Conservation (phyloP, 2,888 invertebrate genomes). For the Eupithecia abbreviata region DNA sequence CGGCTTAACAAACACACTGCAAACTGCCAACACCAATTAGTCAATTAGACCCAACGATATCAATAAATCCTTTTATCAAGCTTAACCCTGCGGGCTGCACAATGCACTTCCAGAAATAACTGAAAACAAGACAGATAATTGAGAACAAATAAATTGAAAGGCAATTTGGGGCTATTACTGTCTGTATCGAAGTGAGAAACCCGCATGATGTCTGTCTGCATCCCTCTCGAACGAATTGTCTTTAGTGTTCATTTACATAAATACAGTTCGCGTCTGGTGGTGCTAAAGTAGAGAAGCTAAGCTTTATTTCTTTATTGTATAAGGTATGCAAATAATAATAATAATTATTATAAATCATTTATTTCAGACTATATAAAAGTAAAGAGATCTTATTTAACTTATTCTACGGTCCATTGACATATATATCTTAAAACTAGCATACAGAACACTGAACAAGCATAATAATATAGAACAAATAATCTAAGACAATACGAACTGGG, state of each 20-base stretch:
- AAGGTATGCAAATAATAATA: too few relatives aligned
- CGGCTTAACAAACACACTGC: not conserved
- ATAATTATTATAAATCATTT: too few relatives aligned
- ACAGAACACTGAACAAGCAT: too few relatives aligned
- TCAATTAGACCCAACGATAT: not conserved
- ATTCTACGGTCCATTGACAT: too few relatives aligned
- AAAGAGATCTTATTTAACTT: too few relatives aligned
- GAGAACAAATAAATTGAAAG: slow-evolving; percentile 75
- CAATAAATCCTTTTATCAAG: slow-evolving; percentile 13
- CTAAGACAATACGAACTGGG: too few relatives aligned
- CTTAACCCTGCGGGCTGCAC: slow-evolving; percentile 35
- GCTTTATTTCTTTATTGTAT: too few relatives aligned
- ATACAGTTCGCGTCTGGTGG: not conserved
- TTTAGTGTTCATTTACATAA: slow-evolving; percentile 68
- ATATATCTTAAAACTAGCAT: too few relatives aligned
- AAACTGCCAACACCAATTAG: slow-evolving; percentile 8
- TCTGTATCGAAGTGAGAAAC: slow-evolving; percentile 66
- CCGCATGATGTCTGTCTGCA: slow-evolving; percentile 70
- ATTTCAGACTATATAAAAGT: too few relatives aligned
- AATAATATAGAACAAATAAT: too few relatives aligned
- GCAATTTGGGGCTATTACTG: slow-evolving; percentile 76
- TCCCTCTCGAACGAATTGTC: slow-evolving; percentile 71
- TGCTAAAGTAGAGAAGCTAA: not conserved
- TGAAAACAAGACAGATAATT: slow-evolving; percentile 39
- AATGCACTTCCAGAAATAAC: slow-evolving; percentile 34